These are phyloP conservation scores for Mya arenaria DNA, from an alignment of 1,140 invertebrate species.

Conservation along the genomic window DNA sequence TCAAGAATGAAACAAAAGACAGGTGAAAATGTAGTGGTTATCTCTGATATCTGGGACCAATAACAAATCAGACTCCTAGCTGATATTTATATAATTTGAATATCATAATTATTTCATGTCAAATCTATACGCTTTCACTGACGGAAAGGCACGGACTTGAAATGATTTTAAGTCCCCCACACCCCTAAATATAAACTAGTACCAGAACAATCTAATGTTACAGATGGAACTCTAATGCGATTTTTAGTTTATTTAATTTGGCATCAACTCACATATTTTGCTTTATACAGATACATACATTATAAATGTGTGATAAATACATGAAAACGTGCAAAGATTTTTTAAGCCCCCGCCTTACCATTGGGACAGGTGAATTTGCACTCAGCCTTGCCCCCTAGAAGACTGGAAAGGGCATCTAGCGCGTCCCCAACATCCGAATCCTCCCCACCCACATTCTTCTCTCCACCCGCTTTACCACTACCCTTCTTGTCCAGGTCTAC, in stretches of 20 bases:
- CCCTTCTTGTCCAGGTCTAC: background rate
- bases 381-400: background rate
- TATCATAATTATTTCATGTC: no score
- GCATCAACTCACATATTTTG: background rate
- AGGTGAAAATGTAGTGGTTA: no score
- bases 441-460: background rate
- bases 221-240: background rate
- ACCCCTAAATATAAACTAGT: background rate
- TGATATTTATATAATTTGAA: no score
- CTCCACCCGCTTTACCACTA: background rate
- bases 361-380: slow-evolving; percentile 30
- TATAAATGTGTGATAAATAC: background rate
- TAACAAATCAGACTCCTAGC: no score
- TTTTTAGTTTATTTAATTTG: background rate
- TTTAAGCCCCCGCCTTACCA: background rate
- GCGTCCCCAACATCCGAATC: slow-evolving; percentile 8
- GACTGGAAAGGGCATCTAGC: background rate
- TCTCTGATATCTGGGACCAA: no score
- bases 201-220: background rate
- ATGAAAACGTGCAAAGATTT: background rate
- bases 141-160: no score
- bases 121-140: no score
- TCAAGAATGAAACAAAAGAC: background rate
- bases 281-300: background rate
- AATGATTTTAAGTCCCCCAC: background rate